These are phyloP conservation scores for Chironomus striatipennis DNA, from an alignment of 1,140 invertebrate species.

Conservation along the genomic window DNA sequence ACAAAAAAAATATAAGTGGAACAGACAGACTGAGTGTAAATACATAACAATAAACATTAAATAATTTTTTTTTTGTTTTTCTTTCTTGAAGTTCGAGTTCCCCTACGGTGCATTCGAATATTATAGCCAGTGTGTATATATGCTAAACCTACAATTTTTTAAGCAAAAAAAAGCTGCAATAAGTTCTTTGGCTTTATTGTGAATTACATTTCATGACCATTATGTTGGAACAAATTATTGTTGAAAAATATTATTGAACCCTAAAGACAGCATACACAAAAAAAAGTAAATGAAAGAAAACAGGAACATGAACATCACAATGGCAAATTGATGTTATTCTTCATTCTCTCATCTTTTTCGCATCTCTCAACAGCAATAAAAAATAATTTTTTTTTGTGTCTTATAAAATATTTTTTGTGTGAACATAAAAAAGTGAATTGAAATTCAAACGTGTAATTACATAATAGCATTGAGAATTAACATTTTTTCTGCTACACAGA, in stretches of 20 bases:
- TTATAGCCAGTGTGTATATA: neutral
- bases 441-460: neutral
- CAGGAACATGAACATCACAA: neutral
- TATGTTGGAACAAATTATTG: slow-evolving; percentile 9
- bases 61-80: too few relatives aligned
- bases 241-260: neutral
- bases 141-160: neutral
- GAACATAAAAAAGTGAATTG: too few relatives aligned
- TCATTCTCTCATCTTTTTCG: neutral
- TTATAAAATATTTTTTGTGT: too few relatives aligned
- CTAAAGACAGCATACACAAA: neutral
- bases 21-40: neutral
- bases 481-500: neutral
- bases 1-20: neutral
- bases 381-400: too few relatives aligned
- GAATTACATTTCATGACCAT: neutral
- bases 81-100: neutral
- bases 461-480: neutral
- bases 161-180: neutral
- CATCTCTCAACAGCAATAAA: neutral
- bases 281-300: neutral
- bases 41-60: neutral
- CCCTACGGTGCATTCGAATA: neutral
- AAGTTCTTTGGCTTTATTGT: neutral
- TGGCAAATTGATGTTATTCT: neutral